Evolutionary conservation across 1,140 invertebrate species (phyloP).

Genomic region (Tetranychus urticae): DNA sequence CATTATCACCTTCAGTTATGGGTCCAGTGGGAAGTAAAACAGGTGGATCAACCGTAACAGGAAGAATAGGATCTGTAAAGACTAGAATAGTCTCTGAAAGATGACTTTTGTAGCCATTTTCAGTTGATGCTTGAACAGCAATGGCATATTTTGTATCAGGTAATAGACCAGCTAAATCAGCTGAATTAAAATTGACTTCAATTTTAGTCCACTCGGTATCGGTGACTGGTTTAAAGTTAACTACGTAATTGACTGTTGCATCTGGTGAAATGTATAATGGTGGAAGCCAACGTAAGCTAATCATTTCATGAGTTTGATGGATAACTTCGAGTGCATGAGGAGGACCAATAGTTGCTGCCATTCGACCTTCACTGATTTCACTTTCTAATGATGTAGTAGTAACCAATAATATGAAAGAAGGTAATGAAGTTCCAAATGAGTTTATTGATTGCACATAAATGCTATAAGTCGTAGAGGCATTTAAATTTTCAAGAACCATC

Average conservation of each 20-base stretch:
- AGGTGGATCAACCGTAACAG: slow-evolving; percentile 55
- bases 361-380: slow-evolving; percentile 1
- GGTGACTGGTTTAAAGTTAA: background rate
- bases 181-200: background rate
- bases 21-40: slow-evolving; percentile 53
- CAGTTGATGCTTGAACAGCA: slow-evolving; percentile 11
- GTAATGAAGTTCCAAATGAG: slow-evolving; percentile 42
- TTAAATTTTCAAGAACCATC: slow-evolving; percentile 30
- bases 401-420: slow-evolving; percentile 46
- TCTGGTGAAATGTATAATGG: background rate
- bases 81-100: slow-evolving; percentile 35
- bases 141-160: slow-evolving; percentile 11
- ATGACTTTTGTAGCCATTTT: slow-evolving; percentile 5
- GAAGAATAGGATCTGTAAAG: slow-evolving; percentile 60
- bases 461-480: slow-evolving; percentile 37
- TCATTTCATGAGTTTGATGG: slow-evolving; percentile 27
- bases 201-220: background rate
- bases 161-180: background rate
- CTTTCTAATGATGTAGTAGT: slow-evolving; percentile 25
- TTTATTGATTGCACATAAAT: slow-evolving; percentile 48
- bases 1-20: slow-evolving; percentile 50
- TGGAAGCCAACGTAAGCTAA: background rate
- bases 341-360: slow-evolving; percentile 34
- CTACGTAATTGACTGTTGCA: background rate
- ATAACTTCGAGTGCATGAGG: slow-evolving; percentile 47